Evolutionary conservation across 2,888 invertebrate genomes (phyloP).

Genomic region (Peribatodes rhomboidaria): DNA sequence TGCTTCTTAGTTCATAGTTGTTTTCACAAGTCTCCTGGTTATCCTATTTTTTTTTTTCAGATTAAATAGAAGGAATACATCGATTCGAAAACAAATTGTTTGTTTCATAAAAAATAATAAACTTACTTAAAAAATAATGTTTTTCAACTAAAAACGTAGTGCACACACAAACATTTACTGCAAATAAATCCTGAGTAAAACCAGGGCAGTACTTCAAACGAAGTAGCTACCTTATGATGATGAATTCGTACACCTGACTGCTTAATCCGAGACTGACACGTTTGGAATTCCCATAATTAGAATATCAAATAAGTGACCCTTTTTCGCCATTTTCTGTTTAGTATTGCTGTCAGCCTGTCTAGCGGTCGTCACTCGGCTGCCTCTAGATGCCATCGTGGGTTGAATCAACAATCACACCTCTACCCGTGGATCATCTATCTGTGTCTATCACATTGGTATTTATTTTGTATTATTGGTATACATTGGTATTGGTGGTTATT

Average conservation of each 20-base stretch:
- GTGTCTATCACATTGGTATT: background rate
- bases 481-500: too few species aligned
- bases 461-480: background rate
- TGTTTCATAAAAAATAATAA: too few species aligned
- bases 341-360: conserved; percentile 18
- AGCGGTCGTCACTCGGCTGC: conserved; percentile 12
- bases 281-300: conserved; percentile 20
- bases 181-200: background rate
- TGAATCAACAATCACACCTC: conserved; percentile 8
- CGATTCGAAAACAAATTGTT: too few species aligned
- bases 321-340: conserved; percentile 13
- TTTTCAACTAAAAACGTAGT: too few species aligned
- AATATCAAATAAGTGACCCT: conserved; percentile 29
- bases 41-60: too few species aligned
- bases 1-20: too few species aligned
- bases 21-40: too few species aligned
- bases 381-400: conserved; percentile 17
- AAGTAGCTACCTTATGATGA: background rate
- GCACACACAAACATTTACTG: too few species aligned
- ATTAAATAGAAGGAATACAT: too few species aligned
- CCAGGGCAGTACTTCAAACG: background rate
- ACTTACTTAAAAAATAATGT: too few species aligned
- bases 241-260: background rate
- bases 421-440: background rate
- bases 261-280: background rate